Percentiles rank a stretch among this genome's conserved stretches.
Evolutionary conservation across 2,113 vertebrate species (phyloP).

Genomic region (Picathartes gymnocephalus): DNA sequence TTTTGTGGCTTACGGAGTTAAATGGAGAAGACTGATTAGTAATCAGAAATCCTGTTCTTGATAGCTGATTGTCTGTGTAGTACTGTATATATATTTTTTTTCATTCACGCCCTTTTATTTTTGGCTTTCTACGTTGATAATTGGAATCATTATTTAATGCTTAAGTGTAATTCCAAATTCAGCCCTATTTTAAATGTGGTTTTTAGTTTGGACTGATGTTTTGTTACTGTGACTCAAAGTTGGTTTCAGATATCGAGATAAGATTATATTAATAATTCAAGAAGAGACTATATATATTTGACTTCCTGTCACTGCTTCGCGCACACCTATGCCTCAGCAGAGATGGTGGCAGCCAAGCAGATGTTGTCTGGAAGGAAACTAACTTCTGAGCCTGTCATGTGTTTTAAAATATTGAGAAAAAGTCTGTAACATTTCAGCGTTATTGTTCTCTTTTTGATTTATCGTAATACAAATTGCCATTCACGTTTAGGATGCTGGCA

Average conservation of each 20-base stretch:
- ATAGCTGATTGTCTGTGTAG: background rate
- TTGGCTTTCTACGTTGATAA: background rate
- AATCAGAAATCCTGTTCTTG: background rate
- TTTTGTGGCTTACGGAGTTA: accelerated
- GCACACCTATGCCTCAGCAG: background rate
- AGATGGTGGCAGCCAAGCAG: background rate
- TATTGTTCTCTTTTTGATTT: accelerated
- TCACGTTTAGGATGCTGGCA: accelerated
- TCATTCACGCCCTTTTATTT: background rate
- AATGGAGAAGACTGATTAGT: background rate
- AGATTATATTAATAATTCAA: background rate
- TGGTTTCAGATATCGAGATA: background rate
- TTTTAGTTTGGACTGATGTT: background rate
- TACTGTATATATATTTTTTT: too few relatives aligned
- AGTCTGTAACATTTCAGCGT: background rate
- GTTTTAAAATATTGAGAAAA: background rate
- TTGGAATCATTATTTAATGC: background rate
- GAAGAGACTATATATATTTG: background rate
- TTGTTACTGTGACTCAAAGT: background rate
- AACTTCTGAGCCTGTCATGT: background rate
- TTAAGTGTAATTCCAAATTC: background rate
- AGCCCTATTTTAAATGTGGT: background rate
- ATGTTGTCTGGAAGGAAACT: background rate
- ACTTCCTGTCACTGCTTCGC: background rate
- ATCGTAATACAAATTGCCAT: accelerated